These are phyloP conservation scores for Atrichornis clamosus DNA, from an alignment of 2,113 vertebrate species.

Conservation along the genomic window DNA sequence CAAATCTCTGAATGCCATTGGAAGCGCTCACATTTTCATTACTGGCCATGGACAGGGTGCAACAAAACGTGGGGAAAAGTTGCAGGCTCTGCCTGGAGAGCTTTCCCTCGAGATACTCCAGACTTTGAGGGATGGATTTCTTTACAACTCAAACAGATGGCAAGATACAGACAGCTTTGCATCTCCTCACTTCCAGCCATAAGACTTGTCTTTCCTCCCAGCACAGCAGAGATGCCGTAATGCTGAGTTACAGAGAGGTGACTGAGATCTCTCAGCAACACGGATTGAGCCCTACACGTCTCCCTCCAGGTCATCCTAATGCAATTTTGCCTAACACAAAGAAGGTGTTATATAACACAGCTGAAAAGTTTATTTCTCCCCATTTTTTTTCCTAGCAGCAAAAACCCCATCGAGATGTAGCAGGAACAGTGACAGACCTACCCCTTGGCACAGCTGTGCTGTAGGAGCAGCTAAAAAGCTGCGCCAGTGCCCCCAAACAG, in stretches of 20 bases:
- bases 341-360: neutral
- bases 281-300: neutral
- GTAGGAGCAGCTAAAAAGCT: neutral
- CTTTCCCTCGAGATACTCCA: neutral
- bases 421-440: neutral
- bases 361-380: slow-evolving; percentile 18
- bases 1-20: fast-evolving
- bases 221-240: neutral
- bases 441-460: neutral
- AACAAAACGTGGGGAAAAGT: neutral
- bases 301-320: neutral
- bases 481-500: neutral
- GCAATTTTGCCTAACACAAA: neutral
- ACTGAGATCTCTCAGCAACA: neutral
- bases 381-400: neutral
- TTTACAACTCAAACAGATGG: neutral
- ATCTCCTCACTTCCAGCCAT: neutral
- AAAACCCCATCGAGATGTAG: neutral
- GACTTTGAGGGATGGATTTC: neutral
- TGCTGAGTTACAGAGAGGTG: neutral
- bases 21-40: fast-evolving
- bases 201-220: neutral
- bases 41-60: neutral
- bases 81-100: neutral
- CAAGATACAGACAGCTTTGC: neutral